Evolutionary conservation across 2,888 invertebrate species (phyloP).

Genomic region (Oxystoma pomonae): DNA sequence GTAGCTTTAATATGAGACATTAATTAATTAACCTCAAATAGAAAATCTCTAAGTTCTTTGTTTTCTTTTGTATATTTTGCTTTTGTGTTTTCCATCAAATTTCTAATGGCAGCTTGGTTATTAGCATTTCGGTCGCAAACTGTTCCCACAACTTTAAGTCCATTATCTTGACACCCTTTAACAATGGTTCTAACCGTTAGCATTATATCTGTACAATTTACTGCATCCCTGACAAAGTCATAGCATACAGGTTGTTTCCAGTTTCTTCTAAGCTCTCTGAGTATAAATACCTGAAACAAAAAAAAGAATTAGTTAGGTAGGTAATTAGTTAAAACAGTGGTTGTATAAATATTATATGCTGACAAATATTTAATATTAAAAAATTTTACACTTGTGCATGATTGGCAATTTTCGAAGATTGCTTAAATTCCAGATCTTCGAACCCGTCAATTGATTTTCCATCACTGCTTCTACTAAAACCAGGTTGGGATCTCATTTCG

Average conservation of each 20-base stretch:
- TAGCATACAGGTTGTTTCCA: slow-evolving; percentile 23
- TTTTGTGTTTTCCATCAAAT: background rate
- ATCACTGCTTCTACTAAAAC: slow-evolving; percentile 14
- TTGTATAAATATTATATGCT: background rate
- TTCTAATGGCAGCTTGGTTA: slow-evolving; percentile 19
- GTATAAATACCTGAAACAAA: slow-evolving; percentile 16
- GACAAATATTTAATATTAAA: no score
- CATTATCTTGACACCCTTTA: slow-evolving; percentile 15
- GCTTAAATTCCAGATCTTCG: slow-evolving; percentile 11
- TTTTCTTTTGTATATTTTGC: background rate
- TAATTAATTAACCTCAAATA: no score
- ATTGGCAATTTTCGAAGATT: background rate
- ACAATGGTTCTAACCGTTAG: slow-evolving; percentile 8
- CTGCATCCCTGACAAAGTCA: slow-evolving; percentile 16
- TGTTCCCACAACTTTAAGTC: slow-evolving; percentile 22
- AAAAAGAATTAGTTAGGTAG: background rate
- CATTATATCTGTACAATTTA: slow-evolving; percentile 12
- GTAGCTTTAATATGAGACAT: no score
- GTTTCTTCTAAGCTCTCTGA: slow-evolving; percentile 14
- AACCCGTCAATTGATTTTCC: slow-evolving; percentile 8
- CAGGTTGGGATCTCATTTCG: slow-evolving; percentile 23
- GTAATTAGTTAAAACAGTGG: background rate
- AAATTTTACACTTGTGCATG: slow-evolving; percentile 8
- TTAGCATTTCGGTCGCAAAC: slow-evolving; percentile 27
- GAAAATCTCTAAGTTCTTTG: slow-evolving; percentile 1